Conservation (phyloP, 2,113 vertebrate species). For the Thymallus thymallus region DNA sequence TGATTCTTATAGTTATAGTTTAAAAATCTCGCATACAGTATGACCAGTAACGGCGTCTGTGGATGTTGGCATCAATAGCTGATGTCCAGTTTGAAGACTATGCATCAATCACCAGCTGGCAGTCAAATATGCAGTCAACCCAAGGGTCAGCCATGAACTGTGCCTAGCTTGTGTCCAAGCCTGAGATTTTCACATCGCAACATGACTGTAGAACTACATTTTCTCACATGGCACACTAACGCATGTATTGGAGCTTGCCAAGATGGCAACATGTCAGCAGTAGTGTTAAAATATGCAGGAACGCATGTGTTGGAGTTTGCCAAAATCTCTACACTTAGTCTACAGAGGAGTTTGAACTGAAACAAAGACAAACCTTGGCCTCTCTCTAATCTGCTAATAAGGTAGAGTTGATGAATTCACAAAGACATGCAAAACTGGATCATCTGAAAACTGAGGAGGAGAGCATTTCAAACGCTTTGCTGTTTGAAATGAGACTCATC, state of each 20-base stretch:
- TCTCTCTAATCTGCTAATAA: constrained; percentile 57
- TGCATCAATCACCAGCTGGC: neutral
- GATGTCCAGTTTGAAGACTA: no score
- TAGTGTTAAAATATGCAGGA: constrained; percentile 62
- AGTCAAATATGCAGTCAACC: neutral
- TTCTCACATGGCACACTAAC: constrained; percentile 29
- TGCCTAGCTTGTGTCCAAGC: neutral
- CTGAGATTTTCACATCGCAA: no score
- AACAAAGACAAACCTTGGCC: constrained; percentile 65
- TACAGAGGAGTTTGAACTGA: constrained; percentile 44
- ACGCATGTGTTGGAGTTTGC: constrained; percentile 61
- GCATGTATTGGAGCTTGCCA: constrained; percentile 41
- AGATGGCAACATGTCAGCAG: neutral
- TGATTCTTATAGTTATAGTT: neutral
- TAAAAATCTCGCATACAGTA: neutral
- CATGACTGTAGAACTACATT: no score
- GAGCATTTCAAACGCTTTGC: constrained; percentile 38
- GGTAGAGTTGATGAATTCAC: constrained; percentile 50
- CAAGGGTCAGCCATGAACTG: neutral
- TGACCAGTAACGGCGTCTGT: neutral
- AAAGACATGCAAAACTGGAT: constrained; percentile 38
- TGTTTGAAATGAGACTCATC: constrained; percentile 50
- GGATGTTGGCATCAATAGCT: neutral
- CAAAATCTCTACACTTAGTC: constrained; percentile 23
- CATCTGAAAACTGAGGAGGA: constrained; percentile 50